Evolutionary conservation across 2,888 invertebrate genomes (phyloP), one percentile per base, ranked within the genome.

Genomic region (Antitype chi): DNA sequence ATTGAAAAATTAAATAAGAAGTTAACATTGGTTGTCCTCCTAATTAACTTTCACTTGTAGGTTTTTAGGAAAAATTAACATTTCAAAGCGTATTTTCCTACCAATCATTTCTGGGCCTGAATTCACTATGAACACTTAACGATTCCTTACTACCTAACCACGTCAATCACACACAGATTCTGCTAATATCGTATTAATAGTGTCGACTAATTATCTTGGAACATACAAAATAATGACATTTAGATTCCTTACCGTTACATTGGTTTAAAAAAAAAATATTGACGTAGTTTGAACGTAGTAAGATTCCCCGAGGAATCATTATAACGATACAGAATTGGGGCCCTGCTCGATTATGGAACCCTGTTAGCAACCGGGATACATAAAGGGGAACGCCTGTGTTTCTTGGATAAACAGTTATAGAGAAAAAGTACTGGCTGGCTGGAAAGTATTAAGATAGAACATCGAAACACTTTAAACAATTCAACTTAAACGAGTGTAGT

Each of bases 321-420:
- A n/a, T n/a, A n/a, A n/a, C n/a, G n/a, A n/a, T n/a, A n/a, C n/a
- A n/a, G n/a, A n/a, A n/a, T n/a, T n/a, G n/a, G n/a, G n/a, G n/a
- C n/a, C n/a, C n/a, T 69, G 20, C 15, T 49, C 13, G 23, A 20
- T 69, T 80, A 74, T 80, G 68, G 43, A 2, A 5, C 43, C 74
- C 63, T 57, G 52, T 0, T 74, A 80, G 32, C 25, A 68, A 53
- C 7, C 20, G 32, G 5, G 9, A 7, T 38, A 68, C 13, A 25
- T 25, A 32, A 63, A 52, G 13, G 3, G 8, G n/a, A 62, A 55
- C 20, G 17, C 2, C 11, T 9, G 9, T 17, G 23, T 53, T 6
- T 2, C 17, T 63, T 38, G 15, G 32, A 55, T 43, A n/a, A 13
- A 25, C 64, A 23, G 3, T 7, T 23, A 38, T 23, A 38, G 4